Evolutionary conservation across 1,140 invertebrate genomes (phyloP).

Genomic region (Drosophila miranda): DNA sequence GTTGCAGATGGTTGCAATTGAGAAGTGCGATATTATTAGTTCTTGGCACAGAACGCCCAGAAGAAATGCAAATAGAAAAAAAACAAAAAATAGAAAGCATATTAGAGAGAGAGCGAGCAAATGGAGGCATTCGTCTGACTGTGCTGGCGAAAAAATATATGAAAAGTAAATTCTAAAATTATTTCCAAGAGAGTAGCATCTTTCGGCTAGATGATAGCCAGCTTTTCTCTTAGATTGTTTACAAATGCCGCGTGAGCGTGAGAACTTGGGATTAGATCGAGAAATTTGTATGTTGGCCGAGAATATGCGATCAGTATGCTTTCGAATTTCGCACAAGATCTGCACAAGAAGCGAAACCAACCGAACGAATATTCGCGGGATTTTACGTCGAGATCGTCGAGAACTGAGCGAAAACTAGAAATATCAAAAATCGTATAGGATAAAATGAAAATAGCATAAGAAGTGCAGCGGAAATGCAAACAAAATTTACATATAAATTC

Average conservation of each 20-base stretch:
- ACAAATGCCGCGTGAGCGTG: constrained; percentile 25
- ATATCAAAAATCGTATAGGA: constrained; percentile 27
- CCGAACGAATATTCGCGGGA: constrained; percentile 14
- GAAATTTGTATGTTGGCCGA: constrained; percentile 33
- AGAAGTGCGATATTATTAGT: constrained; percentile 43
- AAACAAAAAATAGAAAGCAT: constrained; percentile 29
- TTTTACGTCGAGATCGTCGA: constrained; percentile 9
- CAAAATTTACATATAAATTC: constrained; percentile 21
- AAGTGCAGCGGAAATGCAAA: constrained; percentile 41
- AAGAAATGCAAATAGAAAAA: constrained; percentile 17
- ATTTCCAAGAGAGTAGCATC: constrained; percentile 38
- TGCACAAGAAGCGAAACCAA: constrained; percentile 21
- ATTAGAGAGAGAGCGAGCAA: neutral
- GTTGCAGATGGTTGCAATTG: constrained; percentile 60
- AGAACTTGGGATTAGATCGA: neutral
- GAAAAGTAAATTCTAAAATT: constrained; percentile 49
- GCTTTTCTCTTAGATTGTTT: constrained; percentile 28
- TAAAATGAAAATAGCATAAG: constrained; percentile 8
- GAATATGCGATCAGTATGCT: constrained; percentile 48
- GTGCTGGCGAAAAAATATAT: neutral
- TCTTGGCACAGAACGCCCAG: constrained; percentile 13
- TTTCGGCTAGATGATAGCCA: constrained; percentile 21
- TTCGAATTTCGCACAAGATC: constrained; percentile 59
- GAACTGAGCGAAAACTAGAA: constrained; percentile 39
- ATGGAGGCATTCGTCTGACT: too few relatives aligned